Evolutionary conservation across 2,797 vertebrate genomes (phyloP), one percentile per base, ranked within the genome.

Genomic region (Danio choprae): DNA sequence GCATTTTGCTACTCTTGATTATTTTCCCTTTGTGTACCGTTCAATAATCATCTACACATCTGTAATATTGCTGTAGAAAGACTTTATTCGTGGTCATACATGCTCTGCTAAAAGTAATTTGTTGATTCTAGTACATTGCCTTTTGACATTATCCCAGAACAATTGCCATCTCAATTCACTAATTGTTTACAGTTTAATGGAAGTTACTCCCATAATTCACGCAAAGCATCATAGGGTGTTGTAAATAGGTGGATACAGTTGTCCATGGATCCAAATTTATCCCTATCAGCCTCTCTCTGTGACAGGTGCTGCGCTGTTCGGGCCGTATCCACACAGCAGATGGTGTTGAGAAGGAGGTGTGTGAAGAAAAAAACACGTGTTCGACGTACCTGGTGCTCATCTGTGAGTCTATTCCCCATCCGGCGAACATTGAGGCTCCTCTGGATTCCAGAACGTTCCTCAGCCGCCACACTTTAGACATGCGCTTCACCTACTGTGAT

Each of bases 401-500:
- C 90, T 99, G 97, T 86, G 97, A 99, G 89, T 96, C 98, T 77
- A 98, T 99, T 88, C 98, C 96, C 71, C 98, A 99, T 85, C 98
- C 98, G 1, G 96, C 97, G 79, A 98, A 98, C 91, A 99, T 99
- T n/a, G 98, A 99, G 90, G 95, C 96, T 80, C 97, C 97, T 46
- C 90, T 99, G 93, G 98, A 99, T 92, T 96, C 97, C 84, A 98
- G 99, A 92, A 99, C 98, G 6, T 99, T 99, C 85, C 96, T 99
- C 87, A 99, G 98, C 91, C 96, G 97, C 88, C 97, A 99, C 92
- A 97, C 97, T 55, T 96, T 99, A 81, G 97, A 99, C 91, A 99
- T 99, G 98, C 98, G 97, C 85, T 99, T 99, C 92, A 98, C 98
- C 6, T 99, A 99, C 46, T 99, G 98, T 85, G 98, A 99, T 77